These are phyloP conservation scores for Cladopsammia gracilis DNA, from an alignment of 64 coral and sea anemone genomes.

Conservation along the genomic window DNA sequence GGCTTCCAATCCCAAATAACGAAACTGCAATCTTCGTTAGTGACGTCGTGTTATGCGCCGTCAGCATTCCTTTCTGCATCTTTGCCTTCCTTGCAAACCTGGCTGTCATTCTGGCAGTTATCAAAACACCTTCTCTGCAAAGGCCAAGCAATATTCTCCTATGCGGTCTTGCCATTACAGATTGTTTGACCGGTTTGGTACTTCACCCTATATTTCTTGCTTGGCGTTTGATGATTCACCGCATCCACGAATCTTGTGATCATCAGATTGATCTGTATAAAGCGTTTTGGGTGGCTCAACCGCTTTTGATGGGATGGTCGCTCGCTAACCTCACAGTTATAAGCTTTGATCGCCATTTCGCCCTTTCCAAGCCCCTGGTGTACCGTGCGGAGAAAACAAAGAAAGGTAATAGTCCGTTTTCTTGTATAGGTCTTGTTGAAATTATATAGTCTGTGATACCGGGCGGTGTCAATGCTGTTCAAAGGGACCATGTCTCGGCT, in stretches of 20 bases:
- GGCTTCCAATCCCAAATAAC: background rate
- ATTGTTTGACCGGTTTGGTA: conserved; percentile 27
- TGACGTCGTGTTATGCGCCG: background rate
- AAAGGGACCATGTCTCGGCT: too few relatives aligned
- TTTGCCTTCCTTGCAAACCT: conserved; percentile 25
- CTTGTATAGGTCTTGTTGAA: too few relatives aligned
- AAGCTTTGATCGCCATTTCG: conserved; percentile 20
- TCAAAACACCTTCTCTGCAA: conserved; percentile 24
- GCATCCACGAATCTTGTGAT: background rate
- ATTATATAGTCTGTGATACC: too few relatives aligned
- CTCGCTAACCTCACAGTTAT: background rate
- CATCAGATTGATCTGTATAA: background rate
- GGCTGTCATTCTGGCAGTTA: conserved; percentile 1
- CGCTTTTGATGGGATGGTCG: background rate
- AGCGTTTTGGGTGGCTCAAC: background rate
- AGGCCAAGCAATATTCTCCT: background rate
- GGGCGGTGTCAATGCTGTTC: too few relatives aligned
- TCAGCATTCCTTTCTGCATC: background rate
- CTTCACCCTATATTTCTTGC: background rate
- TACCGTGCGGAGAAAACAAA: background rate
- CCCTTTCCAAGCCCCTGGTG: background rate
- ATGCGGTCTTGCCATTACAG: background rate
- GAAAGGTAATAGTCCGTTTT: background rate
- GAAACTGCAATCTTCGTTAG: background rate
- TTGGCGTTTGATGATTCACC: conserved; percentile 17